These are phyloP conservation scores for Schizotus pectinicornis DNA, from an alignment of 2,888 invertebrate genomes.

Conservation along the genomic window DNA sequence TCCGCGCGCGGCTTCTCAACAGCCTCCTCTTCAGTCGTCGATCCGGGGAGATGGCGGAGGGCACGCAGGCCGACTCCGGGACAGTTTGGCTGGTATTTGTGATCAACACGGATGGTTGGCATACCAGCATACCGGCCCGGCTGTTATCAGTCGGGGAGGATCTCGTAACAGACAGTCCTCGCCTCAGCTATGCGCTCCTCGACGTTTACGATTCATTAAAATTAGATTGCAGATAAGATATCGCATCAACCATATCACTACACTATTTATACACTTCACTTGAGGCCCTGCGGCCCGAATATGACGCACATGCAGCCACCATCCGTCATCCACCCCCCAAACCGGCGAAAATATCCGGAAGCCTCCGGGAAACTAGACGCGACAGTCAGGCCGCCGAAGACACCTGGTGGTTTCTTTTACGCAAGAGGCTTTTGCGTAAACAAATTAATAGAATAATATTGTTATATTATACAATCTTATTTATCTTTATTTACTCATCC, in stretches of 20 bases:
- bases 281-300: slow-evolving; percentile 4
- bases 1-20: slow-evolving; percentile 28
- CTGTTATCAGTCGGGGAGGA: slow-evolving; percentile 48
- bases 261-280: slow-evolving; percentile 32
- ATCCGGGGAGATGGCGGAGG: slow-evolving; percentile 15
- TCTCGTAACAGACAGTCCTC: slow-evolving; percentile 50
- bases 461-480: no score
- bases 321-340: no score
- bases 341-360: no score
- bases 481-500: no score
- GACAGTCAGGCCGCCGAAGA: no score
- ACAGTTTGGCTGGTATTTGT: slow-evolving; percentile 48
- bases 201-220: slow-evolving; percentile 56
- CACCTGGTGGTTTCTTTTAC: no score
- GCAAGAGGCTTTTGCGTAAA: no score
- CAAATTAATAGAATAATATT: no score
- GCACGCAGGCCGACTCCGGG: slow-evolving; percentile 17
- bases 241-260: slow-evolving; percentile 37
- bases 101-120: slow-evolving; percentile 53
- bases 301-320: no score
- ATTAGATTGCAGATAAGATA: slow-evolving; percentile 54
- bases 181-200: slow-evolving; percentile 49
- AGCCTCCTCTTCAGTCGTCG: slow-evolving; percentile 14
- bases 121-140: slow-evolving; percentile 46
- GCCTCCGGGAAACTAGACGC: no score